Evolutionary conservation across 2,797 vertebrate genomes (phyloP), one percentile per base, ranked within the genome.

Genomic region (Streptopelia turtur): DNA sequence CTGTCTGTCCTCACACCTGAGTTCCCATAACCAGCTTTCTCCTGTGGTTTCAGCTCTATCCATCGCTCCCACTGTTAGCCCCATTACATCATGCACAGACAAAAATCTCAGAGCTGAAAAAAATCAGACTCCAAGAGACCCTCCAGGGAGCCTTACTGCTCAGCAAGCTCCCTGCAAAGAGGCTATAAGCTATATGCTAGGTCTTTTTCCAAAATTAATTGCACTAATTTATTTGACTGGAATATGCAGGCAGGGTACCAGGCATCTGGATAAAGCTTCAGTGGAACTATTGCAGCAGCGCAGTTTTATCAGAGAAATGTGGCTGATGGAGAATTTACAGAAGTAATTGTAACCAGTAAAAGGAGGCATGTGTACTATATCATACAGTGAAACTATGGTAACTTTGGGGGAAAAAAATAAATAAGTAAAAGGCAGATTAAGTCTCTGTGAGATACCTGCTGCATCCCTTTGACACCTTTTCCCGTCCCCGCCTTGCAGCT

Each of bases 1-100:
- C 21, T 16, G 24, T 25, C 35, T 45, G 22, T 68, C 50, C 49
- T 63, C 11, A 2, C 61, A 31, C 35, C 30, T 0, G 0, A 22
- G 18, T 7, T 28, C 8, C 68, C 4, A 0, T 0, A 3, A 56
- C 8, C n/a, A 14, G 41, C 41, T 47, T 64, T 57, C 65, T 69
- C 41, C 52, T 17, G 20, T 4, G 23, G 22, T 24, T 57, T 78
- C 60, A 56, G n/a, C 56, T 84, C 69, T 24, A 16, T 5, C 56
- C 9, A 4, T 45, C 74, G 13, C 41, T 39, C 56, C 24, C 16
- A 13, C 56, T 64, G 31, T 55, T 41, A 23, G 6, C 9, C 59
- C 76, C 6, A 2, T 35, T 43, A 63, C 14, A 39, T 11, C 21
- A 5, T 0, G 2, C 41, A 60, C 11, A 59, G 10, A 9, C 53